These are phyloP conservation scores for Amblyopsis rosae DNA, from an alignment of 2,113 vertebrate genomes.

Conservation along the genomic window DNA sequence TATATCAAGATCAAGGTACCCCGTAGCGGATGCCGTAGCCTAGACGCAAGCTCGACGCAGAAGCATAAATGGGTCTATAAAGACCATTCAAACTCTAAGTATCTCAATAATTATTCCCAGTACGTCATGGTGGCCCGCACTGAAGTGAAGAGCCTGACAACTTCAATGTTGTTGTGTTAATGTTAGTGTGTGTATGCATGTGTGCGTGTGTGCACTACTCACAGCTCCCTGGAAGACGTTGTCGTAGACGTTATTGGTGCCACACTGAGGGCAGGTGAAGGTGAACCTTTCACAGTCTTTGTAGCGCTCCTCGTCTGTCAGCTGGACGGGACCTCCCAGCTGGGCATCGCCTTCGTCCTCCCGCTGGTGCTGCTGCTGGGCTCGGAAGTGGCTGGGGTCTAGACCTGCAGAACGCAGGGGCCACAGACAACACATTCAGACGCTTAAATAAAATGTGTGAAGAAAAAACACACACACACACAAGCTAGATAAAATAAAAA, in stretches of 20 bases:
- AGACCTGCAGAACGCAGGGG: constrained; percentile 77
- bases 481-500: no score
- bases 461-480: no score
- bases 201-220: constrained; percentile 64
- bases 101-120: no score
- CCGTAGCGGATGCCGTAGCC: no score
- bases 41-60: no score
- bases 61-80: no score
- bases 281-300: constrained; percentile 91
- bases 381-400: constrained; percentile 91
- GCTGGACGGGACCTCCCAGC: constrained; percentile 87
- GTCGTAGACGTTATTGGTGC: constrained; percentile 92
- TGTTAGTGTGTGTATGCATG: not conserved
- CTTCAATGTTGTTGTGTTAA: not conserved
- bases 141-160: not conserved
- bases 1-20: no score
- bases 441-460: no score
- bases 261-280: constrained; percentile 87
- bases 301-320: constrained; percentile 94
- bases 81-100: no score
- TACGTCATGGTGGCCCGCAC: not conserved
- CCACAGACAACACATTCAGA: no score
- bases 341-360: constrained; percentile 88
- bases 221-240: constrained; percentile 90
- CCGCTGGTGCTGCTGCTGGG: constrained; percentile 87